phyloP scores from a whole-genome alignment of 2,797 vertebrate species.

The Ispidina picta region DNA sequence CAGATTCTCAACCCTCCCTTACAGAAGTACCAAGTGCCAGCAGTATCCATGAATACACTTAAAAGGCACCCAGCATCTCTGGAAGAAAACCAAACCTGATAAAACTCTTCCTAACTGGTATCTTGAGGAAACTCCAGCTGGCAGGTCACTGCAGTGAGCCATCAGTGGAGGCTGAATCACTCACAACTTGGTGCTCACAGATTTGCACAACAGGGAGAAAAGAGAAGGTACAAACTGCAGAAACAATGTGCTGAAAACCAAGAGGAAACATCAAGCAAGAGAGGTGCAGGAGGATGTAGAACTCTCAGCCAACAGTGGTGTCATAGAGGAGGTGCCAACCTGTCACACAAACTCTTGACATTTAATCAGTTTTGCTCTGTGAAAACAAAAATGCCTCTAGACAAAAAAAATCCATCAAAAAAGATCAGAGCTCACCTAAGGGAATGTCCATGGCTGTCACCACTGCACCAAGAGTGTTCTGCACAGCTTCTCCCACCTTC shows the following conservation, averaged over 20 bases:
- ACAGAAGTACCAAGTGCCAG: constrained; percentile 1
- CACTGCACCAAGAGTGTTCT: constrained; percentile 95
- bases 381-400: background rate
- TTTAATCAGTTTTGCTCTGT: background rate
- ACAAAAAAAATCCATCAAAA: background rate
- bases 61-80: background rate
- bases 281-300: background rate
- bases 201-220: background rate
- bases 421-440: constrained; percentile 84
- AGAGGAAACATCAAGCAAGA: background rate
- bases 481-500: constrained; percentile 96
- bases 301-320: background rate
- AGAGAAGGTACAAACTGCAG: background rate
- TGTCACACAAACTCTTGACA: background rate
- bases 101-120: background rate
- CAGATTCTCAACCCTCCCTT: background rate
- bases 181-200: background rate
- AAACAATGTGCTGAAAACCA: background rate
- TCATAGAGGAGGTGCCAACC: background rate
- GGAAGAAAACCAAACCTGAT: constrained; percentile 11
- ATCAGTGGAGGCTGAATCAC: background rate
- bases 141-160: background rate
- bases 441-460: constrained; percentile 98
- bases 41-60: background rate
- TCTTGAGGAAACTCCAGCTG: background rate